phyloP scores from a whole-genome alignment of 2,888 invertebrate species.

The Apamea epomidion region DNA sequence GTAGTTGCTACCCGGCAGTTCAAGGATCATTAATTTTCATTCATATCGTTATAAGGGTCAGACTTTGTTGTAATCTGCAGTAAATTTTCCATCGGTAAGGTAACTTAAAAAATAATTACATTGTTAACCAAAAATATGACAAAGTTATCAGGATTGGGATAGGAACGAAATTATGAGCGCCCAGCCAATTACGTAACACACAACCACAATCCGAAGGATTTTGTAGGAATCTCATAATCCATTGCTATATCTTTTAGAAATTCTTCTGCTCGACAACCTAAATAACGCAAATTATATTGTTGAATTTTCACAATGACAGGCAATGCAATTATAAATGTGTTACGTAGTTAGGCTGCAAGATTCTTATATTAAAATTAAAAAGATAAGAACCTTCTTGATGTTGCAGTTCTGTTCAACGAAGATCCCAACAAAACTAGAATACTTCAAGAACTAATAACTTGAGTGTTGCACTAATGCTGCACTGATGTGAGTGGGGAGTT shows the following conservation, averaged over 20 bases:
- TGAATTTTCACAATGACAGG: not conserved
- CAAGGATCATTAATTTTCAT: conserved; percentile 73
- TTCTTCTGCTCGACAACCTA: not conserved
- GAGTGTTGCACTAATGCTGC: conserved; percentile 32
- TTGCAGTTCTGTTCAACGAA: conserved; percentile 1
- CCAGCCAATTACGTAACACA: not conserved
- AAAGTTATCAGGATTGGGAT: conserved; percentile 18
- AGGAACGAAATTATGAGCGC: not conserved
- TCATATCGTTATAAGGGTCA: conserved; percentile 69
- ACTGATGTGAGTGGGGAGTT: conserved; percentile 30
- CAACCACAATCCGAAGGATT: not conserved
- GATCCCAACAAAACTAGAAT: conserved; percentile 6
- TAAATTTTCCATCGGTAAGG: conserved; percentile 65
- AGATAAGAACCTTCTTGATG: too few species aligned
- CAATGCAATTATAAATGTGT: not conserved
- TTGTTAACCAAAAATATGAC: conserved; percentile 25
- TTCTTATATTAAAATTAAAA: not conserved
- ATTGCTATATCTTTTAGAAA: not conserved
- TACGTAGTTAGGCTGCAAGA: not conserved
- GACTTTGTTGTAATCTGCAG: conserved; percentile 59
- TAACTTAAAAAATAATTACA: conserved; percentile 57
- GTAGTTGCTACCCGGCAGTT: conserved; percentile 60
- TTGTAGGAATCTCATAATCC: not conserved
- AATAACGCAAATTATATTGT: not conserved
- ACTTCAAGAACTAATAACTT: conserved; percentile 40